A percentile compares a stretch with the other conserved stretches of the same genome.
Conservation (phyloP, 2,113 vertebrate genomes). For the Corapipo altera region DNA sequence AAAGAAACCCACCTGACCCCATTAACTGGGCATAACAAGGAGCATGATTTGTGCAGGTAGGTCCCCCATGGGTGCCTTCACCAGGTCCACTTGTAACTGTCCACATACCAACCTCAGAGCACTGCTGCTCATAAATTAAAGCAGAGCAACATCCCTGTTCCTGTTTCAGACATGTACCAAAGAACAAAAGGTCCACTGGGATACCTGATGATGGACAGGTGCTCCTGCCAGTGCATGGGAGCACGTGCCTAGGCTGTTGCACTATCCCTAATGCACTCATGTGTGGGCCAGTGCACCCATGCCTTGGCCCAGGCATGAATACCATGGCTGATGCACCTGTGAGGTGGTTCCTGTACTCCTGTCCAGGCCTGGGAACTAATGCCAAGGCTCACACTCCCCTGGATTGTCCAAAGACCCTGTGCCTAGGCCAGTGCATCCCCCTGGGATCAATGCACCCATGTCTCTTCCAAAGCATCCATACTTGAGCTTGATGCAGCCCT, state of each 20-base stretch:
- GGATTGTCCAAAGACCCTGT: not conserved
- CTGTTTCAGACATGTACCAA: not conserved
- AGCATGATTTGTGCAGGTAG: not conserved
- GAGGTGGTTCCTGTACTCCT: no score
- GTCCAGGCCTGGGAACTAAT: fast-evolving
- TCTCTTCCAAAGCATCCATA: not conserved
- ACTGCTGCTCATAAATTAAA: not conserved
- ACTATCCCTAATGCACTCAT: not conserved
- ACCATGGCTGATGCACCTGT: not conserved
- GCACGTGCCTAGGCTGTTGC: not conserved
- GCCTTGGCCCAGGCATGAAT: no score
- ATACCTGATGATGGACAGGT: not conserved
- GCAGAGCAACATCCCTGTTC: not conserved
- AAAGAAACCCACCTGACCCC: not conserved
- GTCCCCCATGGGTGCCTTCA: not conserved
- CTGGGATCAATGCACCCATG: fast-evolving
- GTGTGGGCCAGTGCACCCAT: fast-evolving
- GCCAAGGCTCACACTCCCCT: fast-evolving
- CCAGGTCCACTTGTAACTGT: not conserved
- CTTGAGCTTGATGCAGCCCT: not conserved
- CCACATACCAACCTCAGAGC: not conserved
- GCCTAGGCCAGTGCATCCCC: no score
- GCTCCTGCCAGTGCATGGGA: not conserved
- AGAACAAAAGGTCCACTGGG: not conserved
- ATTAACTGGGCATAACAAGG: not conserved